Evolutionary conservation across 2,113 vertebrate genomes (phyloP).

Genomic region (Archocentrus centrarchus): DNA sequence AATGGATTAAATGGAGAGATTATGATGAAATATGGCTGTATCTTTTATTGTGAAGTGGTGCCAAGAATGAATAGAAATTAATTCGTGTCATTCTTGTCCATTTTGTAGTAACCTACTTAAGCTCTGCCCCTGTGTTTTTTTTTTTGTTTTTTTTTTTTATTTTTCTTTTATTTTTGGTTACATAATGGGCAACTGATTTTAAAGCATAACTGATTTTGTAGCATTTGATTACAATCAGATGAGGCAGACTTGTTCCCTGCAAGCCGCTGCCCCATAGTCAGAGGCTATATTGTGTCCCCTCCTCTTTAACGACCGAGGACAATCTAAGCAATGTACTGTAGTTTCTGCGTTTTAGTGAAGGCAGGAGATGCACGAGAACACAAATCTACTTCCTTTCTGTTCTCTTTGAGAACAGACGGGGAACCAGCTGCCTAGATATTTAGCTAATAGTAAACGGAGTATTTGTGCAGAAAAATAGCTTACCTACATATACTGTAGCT

Average conservation of each 20-base stretch:
- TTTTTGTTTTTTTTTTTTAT: background rate
- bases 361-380: slow-evolving; percentile 53
- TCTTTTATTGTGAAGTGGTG: slow-evolving; percentile 44
- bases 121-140: background rate
- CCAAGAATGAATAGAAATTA: slow-evolving; percentile 36
- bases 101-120: slow-evolving; percentile 21
- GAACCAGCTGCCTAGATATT: slow-evolving; percentile 54
- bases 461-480: slow-evolving; percentile 35
- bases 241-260: slow-evolving; percentile 50
- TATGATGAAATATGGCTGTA: slow-evolving; percentile 40
- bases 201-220: slow-evolving; percentile 43
- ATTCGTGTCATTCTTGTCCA: slow-evolving; percentile 27
- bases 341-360: slow-evolving; percentile 45
- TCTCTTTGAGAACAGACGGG: slow-evolving; percentile 33
- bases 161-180: background rate
- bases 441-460: slow-evolving; percentile 41
- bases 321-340: slow-evolving; percentile 66
- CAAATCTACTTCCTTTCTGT: slow-evolving; percentile 34
- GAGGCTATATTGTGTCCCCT: slow-evolving; percentile 53
- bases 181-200: slow-evolving; percentile 20
- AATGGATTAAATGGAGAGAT: slow-evolving; percentile 43
- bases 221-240: slow-evolving; percentile 63
- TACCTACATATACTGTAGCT: slow-evolving; percentile 61
- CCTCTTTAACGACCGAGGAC: slow-evolving; percentile 63
- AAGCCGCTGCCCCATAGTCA: slow-evolving; percentile 26